Evolutionary conservation across 2,888 invertebrate species (phyloP).

Genomic region (Eristalis arbustorum): DNA sequence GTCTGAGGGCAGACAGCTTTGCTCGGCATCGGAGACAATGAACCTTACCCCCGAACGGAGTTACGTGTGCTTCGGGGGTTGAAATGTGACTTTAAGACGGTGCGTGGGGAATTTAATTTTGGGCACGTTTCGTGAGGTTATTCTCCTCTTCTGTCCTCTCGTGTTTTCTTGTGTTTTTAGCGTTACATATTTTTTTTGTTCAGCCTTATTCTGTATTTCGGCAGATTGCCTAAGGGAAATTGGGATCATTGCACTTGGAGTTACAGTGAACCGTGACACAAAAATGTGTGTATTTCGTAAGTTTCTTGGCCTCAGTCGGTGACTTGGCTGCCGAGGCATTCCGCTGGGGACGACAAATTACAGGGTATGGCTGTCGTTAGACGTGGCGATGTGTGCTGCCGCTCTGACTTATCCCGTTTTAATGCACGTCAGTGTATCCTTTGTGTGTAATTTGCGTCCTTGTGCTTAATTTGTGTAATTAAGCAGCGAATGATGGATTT

Average conservation of each 20-base stretch:
- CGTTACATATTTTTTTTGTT: background rate
- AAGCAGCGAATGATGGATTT: background rate
- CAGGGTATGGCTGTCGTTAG: background rate
- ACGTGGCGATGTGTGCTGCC: background rate
- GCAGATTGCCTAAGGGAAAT: conserved; percentile 32
- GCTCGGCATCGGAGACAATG: conserved; percentile 38
- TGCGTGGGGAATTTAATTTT: conserved; percentile 60
- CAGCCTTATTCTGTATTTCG: conserved; percentile 9
- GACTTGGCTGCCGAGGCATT: background rate
- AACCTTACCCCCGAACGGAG: conserved; percentile 22
- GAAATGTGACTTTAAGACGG: conserved; percentile 42
- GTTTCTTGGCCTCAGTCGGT: conserved; percentile 27
- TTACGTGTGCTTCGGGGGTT: conserved; percentile 30
- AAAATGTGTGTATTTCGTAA: conserved; percentile 16
- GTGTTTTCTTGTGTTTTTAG: background rate
- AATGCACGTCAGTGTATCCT: background rate
- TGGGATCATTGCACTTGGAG: conserved; percentile 58
- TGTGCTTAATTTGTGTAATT: background rate
- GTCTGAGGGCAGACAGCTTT: conserved; percentile 44
- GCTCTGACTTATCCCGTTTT: background rate
- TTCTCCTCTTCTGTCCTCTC: background rate
- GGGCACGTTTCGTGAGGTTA: conserved; percentile 36
- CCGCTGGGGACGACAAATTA: background rate
- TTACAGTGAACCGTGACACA: conserved; percentile 53
- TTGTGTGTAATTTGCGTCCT: background rate